These are phyloP conservation scores for Drosophila ercepeae DNA, from an alignment of 1,140 invertebrate genomes.

Conservation along the genomic window DNA sequence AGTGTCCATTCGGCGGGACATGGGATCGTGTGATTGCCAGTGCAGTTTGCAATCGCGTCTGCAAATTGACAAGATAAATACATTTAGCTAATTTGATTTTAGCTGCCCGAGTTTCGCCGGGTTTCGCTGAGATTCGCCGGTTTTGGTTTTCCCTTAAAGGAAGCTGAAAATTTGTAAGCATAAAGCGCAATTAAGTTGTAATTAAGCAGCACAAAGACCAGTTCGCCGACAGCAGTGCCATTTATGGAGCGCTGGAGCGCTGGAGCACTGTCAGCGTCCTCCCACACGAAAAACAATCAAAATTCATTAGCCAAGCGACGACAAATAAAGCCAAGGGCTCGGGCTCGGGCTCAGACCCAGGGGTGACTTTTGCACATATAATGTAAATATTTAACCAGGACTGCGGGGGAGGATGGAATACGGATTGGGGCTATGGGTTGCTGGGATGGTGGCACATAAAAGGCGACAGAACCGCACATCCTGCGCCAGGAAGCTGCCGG, in stretches of 20 bases:
- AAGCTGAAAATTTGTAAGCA: constrained; percentile 73
- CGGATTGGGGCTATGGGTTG: neutral
- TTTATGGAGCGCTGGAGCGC: constrained; percentile 24
- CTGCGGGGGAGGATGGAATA: constrained; percentile 7
- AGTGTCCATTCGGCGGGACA: constrained; percentile 30
- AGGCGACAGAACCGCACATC: constrained; percentile 79
- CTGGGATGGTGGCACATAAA: constrained; percentile 54
- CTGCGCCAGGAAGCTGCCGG: constrained; percentile 75
- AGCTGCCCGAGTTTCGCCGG: constrained; percentile 28
- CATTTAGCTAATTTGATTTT: constrained; percentile 81
- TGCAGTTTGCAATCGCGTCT: constrained; percentile 63
- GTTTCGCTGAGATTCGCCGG: too few relatives aligned
- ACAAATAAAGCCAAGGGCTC: constrained; percentile 74
- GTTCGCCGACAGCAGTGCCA: constrained; percentile 24
- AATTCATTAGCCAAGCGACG: constrained; percentile 75
- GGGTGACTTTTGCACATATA: constrained; percentile 18
- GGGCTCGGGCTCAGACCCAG: constrained; percentile 2
- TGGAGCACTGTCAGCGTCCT: constrained; percentile 1
- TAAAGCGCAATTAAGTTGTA: constrained; percentile 79
- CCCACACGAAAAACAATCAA: constrained; percentile 73
- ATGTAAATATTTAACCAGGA: constrained; percentile 64
- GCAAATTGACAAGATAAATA: constrained; percentile 83
- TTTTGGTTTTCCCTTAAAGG: constrained; percentile 26
- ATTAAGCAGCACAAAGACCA: constrained; percentile 58
- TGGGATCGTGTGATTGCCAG: constrained; percentile 63